A percentile compares a stretch with the other conserved stretches of the same genome.
phyloP scores from a whole-genome alignment of 1,140 invertebrate genomes.

The Watersipora subatra region DNA sequence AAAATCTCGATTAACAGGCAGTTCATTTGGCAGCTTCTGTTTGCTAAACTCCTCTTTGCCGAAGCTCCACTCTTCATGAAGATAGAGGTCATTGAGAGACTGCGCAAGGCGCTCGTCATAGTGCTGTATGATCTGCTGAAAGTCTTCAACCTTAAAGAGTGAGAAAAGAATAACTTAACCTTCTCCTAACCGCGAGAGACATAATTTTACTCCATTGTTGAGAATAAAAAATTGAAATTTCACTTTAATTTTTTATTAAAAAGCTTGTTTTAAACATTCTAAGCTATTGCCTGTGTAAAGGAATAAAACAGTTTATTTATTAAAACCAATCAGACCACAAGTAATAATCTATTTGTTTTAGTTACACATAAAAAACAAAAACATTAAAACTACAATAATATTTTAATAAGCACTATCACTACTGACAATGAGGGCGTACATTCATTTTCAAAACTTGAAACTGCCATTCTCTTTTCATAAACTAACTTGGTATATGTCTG shows the following conservation, averaged over 20 bases:
- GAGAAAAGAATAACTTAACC: not conserved
- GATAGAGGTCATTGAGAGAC: slow-evolving; percentile 21
- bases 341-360: too few species aligned
- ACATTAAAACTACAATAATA: too few species aligned
- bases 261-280: too few species aligned
- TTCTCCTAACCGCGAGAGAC: not conserved
- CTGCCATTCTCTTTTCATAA: too few species aligned
- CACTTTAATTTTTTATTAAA: not conserved
- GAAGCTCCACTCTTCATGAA: slow-evolving; percentile 31
- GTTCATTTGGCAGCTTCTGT: slow-evolving; percentile 15
- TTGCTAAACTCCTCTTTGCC: slow-evolving; percentile 16
- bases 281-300: too few species aligned
- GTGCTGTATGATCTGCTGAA: slow-evolving; percentile 24
- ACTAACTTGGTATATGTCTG: not conserved
- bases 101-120: slow-evolving; percentile 23
- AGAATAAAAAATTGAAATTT: not conserved
- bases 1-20: slow-evolving; percentile 18
- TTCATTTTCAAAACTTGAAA: too few species aligned
- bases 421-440: too few species aligned
- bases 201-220: not conserved
- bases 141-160: slow-evolving; percentile 22
- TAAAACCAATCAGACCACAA: too few species aligned
- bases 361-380: too few species aligned
- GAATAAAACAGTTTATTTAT: too few species aligned
- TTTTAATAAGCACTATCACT: too few species aligned